These are phyloP conservation scores for Anguilla obscura DNA, from an alignment of 2,797 vertebrate genomes.

Conservation along the genomic window DNA sequence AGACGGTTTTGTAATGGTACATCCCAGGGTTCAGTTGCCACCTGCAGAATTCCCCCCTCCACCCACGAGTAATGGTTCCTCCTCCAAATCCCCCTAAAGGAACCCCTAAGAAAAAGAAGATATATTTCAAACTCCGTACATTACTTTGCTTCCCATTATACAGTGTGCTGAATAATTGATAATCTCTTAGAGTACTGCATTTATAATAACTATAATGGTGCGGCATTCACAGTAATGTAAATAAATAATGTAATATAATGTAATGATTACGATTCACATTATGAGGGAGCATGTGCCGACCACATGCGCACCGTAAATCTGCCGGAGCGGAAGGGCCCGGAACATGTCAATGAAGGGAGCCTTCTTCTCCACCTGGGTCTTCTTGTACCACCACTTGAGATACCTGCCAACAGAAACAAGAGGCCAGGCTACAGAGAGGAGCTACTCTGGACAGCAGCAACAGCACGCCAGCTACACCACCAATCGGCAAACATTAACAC, in stretches of 20 bases:
- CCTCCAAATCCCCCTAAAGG: slow-evolving; percentile 93
- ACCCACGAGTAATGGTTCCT: slow-evolving; percentile 92
- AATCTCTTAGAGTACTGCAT: background rate
- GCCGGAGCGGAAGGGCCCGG: slow-evolving; percentile 79
- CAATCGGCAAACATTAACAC: background rate
- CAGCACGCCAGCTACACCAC: background rate
- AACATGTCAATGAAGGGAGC: slow-evolving; percentile 92
- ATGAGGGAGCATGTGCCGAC: no score
- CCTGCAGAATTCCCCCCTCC: slow-evolving; percentile 93
- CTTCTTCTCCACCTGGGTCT: slow-evolving; percentile 91
- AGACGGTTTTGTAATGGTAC: slow-evolving; percentile 88
- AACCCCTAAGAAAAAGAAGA: slow-evolving; percentile 72
- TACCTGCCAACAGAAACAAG: slow-evolving; percentile 70
- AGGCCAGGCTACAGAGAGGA: background rate
- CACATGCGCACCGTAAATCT: slow-evolving; percentile 86
- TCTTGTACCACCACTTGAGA: slow-evolving; percentile 92
- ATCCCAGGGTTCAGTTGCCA: slow-evolving; percentile 96
- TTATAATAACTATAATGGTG: background rate
- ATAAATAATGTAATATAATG: no score
- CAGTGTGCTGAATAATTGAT: background rate
- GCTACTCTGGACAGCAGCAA: background rate
- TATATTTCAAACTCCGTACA: background rate
- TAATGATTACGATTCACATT: no score
- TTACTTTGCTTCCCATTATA: no score
- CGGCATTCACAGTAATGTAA: background rate